Base-by-base conservation (phyloP, 2,888 invertebrate species). In the Drosophila borealis region DNA sequence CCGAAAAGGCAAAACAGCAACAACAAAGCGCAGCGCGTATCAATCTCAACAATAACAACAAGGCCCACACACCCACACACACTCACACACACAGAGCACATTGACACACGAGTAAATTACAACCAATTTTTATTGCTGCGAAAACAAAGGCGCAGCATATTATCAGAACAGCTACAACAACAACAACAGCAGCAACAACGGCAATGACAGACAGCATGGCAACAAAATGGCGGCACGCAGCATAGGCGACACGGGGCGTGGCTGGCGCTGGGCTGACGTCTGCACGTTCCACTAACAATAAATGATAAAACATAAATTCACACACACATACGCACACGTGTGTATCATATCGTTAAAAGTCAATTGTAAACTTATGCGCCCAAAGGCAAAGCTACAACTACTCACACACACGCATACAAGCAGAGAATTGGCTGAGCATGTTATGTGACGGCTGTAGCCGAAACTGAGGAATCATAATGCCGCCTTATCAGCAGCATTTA, bases 251-350 rank as follows among this genome's bases (percentile, higher is more conserved):
- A 67, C 61, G 72, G 48, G 78, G 77, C 71, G 75, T 73, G 70
- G 78, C 63, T 69, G 67, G 25, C 4, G 44, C 66, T 50, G 53
- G 56, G 62, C 72, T 73, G 79, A 74, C 75, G 72, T 68, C 72
- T 82, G 80, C 88, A 88, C 88, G 89, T 88, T 88, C 65, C 74
- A 78, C 81, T 80, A 79, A 87, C 89, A 88, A 89, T 88, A 88
- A 88, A 88, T 88, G 89, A 88, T 88, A 89, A 83, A 86, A 82
- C 89, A 89, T 86, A 89, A 89, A 89, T 86, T 82, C 80, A 66
- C 69, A 17, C 66, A 41, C 45, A 34, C 42, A 39, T 53, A 57
- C 55, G 33, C 53, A 13, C 45, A 36, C 49, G 42, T 77, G 63
- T 54, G 54, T 67, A 68, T 71, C 72, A 78, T 76, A 84, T 88